Base-by-base conservation (phyloP, 2,888 invertebrate species). In the Xestobium rufovillosum region DNA sequence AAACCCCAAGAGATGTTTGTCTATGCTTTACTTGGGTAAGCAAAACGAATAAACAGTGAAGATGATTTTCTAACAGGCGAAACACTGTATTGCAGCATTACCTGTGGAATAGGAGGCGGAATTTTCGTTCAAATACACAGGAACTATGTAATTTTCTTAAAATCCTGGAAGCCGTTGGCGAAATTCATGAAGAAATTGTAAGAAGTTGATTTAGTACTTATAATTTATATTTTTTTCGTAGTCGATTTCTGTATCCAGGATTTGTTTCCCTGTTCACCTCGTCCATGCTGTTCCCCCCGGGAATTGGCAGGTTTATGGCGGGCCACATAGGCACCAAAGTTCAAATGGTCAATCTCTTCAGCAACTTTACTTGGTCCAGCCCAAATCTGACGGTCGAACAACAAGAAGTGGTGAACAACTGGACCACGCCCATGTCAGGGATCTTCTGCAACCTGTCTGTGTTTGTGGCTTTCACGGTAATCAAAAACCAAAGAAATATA, bases 351-450 rank as follows among this genome's bases (percentile, higher is more conserved):
- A 71, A 75, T 6, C 68, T 98, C 35, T 96, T 98, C 63, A 83
- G 90, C 29, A 97, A 97, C 67, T 94, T 96, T 63, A 92, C 96
- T 0, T 97, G 95, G 95, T 83, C 83, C 0, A 81, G 83, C 50
- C 68, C 72, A 4, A 78, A 84, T 50, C 69, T 89, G 38, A 80
- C 81, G 0, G 85, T 89, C 1, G 83, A 86, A 48, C 89, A 96
- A 59, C 80, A 81, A 36, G 80, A 82, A 19, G 74, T 91, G 14
- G 78, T 95, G 1, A 73, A 79, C 1, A 85, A 92, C 61, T 96
- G 97, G 96, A 73, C 76, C 31, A 89, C 91, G n/a, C n/a, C 6
- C 23, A 19, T 6, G 23, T 19, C 23, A n/a, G 23, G 23, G 6
- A 19, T 19, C n/a, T 19, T 19, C n/a, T 19, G 23, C 23, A 6